These are phyloP conservation scores for Dicycla oo DNA, from an alignment of 2,888 invertebrate genomes.

Conservation along the genomic window DNA sequence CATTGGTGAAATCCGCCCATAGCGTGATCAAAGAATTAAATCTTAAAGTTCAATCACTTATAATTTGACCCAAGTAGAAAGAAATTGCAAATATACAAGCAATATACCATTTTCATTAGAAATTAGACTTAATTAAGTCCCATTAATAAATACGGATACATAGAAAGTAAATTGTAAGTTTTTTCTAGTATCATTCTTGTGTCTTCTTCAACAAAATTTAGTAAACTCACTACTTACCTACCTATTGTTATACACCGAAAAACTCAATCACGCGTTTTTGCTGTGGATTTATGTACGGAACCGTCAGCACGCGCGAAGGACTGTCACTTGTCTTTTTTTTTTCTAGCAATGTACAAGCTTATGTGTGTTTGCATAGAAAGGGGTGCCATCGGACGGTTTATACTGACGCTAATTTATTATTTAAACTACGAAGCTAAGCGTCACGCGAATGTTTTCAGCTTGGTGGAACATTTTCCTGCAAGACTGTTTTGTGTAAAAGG, in stretches of 20 bases:
- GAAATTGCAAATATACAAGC: not conserved
- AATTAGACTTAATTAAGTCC: not conserved
- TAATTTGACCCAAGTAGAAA: not conserved
- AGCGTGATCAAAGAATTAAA: not conserved
- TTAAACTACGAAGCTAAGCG: conserved; percentile 67
- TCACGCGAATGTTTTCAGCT: conserved; percentile 58
- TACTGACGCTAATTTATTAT: conserved; percentile 79
- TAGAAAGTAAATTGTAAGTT: not conserved
- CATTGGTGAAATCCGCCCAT: too few relatives aligned
- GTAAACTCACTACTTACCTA: not conserved
- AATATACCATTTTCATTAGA: not conserved
- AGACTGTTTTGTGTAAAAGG: conserved; percentile 7
- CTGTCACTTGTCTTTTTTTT: conserved; percentile 57
- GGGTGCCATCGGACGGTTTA: conserved; percentile 70
- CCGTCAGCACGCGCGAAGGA: not conserved
- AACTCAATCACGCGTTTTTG: not conserved
- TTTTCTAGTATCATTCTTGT: not conserved
- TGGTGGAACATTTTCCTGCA: conserved; percentile 35
- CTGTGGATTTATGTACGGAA: conserved; percentile 18
- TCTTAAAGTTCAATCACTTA: not conserved
- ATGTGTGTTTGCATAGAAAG: conserved; percentile 74
- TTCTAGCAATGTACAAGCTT: conserved; percentile 68
- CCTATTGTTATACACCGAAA: not conserved
- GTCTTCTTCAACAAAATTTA: not conserved
- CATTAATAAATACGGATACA: too few relatives aligned